A percentile compares a stretch with the other conserved stretches of the same genome.
phyloP scores from a whole-genome alignment of 1,140 invertebrate genomes.

The Asbolus verrucosus region DNA sequence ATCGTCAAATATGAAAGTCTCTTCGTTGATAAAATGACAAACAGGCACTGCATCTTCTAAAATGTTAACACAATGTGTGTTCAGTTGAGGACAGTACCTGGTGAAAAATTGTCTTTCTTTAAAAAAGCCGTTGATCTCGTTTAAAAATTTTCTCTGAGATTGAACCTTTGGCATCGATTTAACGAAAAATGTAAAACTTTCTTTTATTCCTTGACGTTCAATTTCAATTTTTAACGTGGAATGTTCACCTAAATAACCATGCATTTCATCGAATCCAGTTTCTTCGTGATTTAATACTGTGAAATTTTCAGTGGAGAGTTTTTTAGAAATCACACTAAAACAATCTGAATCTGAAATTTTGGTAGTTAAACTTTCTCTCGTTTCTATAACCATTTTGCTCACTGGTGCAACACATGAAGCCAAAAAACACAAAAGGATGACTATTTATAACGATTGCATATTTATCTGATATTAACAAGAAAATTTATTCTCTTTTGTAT shows the following conservation, averaged over 20 bases:
- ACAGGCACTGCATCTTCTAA: slow-evolving; percentile 20
- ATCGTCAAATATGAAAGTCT: slow-evolving; percentile 49
- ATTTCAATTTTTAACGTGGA: slow-evolving; percentile 32
- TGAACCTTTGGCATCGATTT: slow-evolving; percentile 9
- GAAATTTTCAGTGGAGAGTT: slow-evolving; percentile 1
- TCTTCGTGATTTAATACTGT: slow-evolving; percentile 35
- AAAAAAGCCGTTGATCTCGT: slow-evolving; percentile 7
- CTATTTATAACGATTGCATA: too few species aligned
- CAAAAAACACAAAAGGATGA: too few species aligned
- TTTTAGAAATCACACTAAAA: slow-evolving; percentile 9
- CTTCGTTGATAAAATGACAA: slow-evolving; percentile 28
- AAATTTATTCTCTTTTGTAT: too few species aligned
- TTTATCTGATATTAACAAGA: too few species aligned
- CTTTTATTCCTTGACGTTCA: background rate
- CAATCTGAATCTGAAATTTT: slow-evolving; percentile 1
- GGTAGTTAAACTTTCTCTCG: too few species aligned
- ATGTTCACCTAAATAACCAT: slow-evolving; percentile 47
- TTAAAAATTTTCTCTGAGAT: slow-evolving; percentile 39
- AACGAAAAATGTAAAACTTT: slow-evolving; percentile 37
- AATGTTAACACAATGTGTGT: slow-evolving; percentile 5
- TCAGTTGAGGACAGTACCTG: slow-evolving; percentile 23
- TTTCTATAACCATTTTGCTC: too few species aligned
- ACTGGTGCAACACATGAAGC: too few species aligned
- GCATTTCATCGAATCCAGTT: slow-evolving; percentile 8
- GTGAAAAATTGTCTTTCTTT: slow-evolving; percentile 40